Evolutionary conservation across 2,888 invertebrate species (phyloP).

Genomic region (Rhingia rostrata): DNA sequence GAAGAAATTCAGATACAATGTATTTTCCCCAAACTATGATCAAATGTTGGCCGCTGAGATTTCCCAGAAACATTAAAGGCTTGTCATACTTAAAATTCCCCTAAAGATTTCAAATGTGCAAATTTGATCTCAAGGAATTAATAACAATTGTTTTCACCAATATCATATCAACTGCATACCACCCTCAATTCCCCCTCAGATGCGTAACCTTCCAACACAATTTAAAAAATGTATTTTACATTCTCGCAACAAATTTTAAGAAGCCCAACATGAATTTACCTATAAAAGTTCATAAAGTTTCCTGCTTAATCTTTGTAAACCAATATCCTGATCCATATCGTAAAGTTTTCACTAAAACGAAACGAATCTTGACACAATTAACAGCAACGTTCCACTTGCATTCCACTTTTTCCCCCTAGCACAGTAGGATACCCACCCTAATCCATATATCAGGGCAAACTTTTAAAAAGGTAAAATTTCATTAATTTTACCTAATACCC

Average conservation of each 20-base stretch:
- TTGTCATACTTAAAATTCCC: no score
- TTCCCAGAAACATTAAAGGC: no score
- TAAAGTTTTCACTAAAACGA: slow-evolving; percentile 11
- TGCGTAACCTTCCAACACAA: background rate
- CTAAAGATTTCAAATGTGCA: no score
- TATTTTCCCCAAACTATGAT: no score
- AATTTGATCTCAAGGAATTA: no score
- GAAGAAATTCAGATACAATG: no score
- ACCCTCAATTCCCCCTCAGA: background rate
- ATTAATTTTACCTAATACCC: slow-evolving; percentile 66
- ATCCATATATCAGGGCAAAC: slow-evolving; percentile 42
- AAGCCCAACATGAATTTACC: background rate
- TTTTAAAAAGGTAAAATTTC: slow-evolving; percentile 55
- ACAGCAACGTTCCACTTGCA: slow-evolving; percentile 24
- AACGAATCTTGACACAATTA: slow-evolving; percentile 12
- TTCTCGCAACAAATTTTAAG: background rate
- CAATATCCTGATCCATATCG: slow-evolving; percentile 33
- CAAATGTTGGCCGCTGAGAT: no score
- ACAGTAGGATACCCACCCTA: background rate
- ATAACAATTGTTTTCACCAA: no score
- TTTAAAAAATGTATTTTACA: background rate
- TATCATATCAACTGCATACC: no score
- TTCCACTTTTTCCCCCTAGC: background rate
- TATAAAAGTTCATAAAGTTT: slow-evolving; percentile 7
- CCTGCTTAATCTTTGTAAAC: slow-evolving; percentile 39